Base-by-base conservation (phyloP, 2,888 invertebrate species). In the Amiota communis region DNA sequence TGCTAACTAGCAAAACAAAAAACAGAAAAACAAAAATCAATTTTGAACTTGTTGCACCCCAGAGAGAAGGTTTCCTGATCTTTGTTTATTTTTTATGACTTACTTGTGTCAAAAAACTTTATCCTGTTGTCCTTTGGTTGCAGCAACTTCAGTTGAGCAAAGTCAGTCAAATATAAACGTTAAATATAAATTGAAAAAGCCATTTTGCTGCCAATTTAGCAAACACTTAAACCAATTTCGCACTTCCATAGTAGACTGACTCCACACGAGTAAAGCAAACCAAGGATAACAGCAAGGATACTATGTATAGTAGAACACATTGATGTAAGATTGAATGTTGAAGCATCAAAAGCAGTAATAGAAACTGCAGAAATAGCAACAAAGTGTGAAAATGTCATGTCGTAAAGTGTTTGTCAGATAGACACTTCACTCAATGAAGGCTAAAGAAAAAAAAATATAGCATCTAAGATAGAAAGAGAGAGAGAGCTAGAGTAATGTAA, bases 131-230 rank as follows among this genome's bases (percentile, higher is more conserved):
- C 49, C 75, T 76, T 74, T 74, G 69, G 72, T 6, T 36, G 36
- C 36, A 6, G 36, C 36, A 36, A 6, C 36, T 36, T 36, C 4
- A 36, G 72, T 72, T 48, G 74, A 59, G 61, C 15, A 72, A 77
- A 74, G 78, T 83, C 82, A 83, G 78, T 81, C 75, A 76, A 78
- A 83, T 82, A 80, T 81, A 82, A 86, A 84, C 81, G 81, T 81
- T 81, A 80, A 81, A 82, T 80, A 80, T 75, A 81, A 88, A 88
- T 88, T 87, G 88, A 87, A 88, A 87, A 88, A 87, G 86, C 85
- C 88, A 87, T 88, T 87, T 87, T 88, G 88, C 88, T 87, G 87
- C 86, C 87, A 87, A 88, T 87, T 87, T 87, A 80, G 87, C 88
- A 86, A 88, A 88, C 88, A 88, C 87, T 87, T 87, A 88, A 88